Base-by-base conservation (phyloP, 2,888 invertebrate species). In the Drosophila sordidula region DNA sequence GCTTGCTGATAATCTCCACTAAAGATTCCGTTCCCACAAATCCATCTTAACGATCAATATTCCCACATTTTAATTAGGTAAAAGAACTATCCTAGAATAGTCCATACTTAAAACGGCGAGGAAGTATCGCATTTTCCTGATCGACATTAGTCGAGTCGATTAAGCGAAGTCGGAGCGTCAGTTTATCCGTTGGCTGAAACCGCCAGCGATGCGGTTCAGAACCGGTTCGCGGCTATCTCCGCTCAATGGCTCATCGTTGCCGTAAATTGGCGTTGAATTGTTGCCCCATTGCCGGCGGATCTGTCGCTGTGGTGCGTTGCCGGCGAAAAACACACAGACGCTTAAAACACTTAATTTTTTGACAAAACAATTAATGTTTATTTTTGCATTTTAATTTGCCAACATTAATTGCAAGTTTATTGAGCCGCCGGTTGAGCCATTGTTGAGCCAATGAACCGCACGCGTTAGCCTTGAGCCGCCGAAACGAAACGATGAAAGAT, bases 321-420 rank as follows among this genome's bases (percentile, higher is more conserved):
- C 22, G 4, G 11, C 1, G n/a, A 18, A 12, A 26, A 14, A 41
- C 4, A 25, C 36, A 55, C 36, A 45, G 39, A 32, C 36, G 32
- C 32, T 32, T 32, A 12, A 12, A 56, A 77, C 55, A 69, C 59
- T 81, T 81, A 63, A 75, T 56, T 64, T 74, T 73, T 78, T 76
- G 79, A 82, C 82, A 88, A 88, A 87, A 75, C 82, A 89, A 89
- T 89, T 81, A 87, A 89, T 86, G 89, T 80, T 84, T 85, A 87
- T 89, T 89, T 82, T 89, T 87, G 85, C 76, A 80, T 87, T 89
- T 89, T 87, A 89, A 84, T 85, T 85, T 82, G 82, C 74, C 70
- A 72, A 86, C 79, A 89, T 88, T 88, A 89, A 89, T 88, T 88
- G 80, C 89, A 86, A 69, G 70, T 88, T 88, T 89, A 89, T 88